phyloP scores from a whole-genome alignment of 1,140 invertebrate species.

The Drosophila repletoides region DNA sequence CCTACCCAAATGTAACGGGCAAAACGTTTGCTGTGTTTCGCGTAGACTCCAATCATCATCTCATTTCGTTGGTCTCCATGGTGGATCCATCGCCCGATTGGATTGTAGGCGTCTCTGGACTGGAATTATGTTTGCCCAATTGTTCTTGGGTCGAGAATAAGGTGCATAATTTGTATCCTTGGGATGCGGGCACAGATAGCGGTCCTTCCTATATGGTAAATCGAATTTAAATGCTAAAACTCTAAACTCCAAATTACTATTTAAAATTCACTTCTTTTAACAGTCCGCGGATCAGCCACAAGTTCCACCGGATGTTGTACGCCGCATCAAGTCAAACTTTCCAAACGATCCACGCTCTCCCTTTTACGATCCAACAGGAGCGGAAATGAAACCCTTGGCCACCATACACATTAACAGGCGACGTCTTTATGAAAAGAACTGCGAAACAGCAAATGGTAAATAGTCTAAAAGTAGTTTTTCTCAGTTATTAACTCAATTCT shows the following conservation, averaged over 20 bases:
- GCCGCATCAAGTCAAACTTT: slow-evolving; percentile 92
- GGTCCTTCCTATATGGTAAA: slow-evolving; percentile 95
- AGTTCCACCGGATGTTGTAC: slow-evolving; percentile 91
- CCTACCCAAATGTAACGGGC: slow-evolving; percentile 96
- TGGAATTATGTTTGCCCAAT: slow-evolving; percentile 95
- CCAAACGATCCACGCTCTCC: slow-evolving; percentile 93
- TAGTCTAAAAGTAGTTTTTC: background rate
- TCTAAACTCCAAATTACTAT: no score
- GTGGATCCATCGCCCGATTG: slow-evolving; percentile 98
- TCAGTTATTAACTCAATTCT: background rate
- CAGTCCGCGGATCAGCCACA: slow-evolving; percentile 92
- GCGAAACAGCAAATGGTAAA: slow-evolving; percentile 83
- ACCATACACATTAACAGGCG: slow-evolving; percentile 90
- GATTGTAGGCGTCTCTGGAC: slow-evolving; percentile 96
- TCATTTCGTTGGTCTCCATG: slow-evolving; percentile 97
- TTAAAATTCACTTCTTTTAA: slow-evolving; percentile 46
- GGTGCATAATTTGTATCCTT: slow-evolving; percentile 95
- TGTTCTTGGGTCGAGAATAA: slow-evolving; percentile 96
- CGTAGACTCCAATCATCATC: slow-evolving; percentile 95
- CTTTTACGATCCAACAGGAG: slow-evolving; percentile 92
- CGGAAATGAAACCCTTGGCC: slow-evolving; percentile 95
- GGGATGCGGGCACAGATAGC: slow-evolving; percentile 98
- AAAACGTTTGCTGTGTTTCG: slow-evolving; percentile 96
- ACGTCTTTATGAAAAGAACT: slow-evolving; percentile 93
- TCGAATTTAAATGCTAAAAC: slow-evolving; percentile 40